These are phyloP conservation scores for Sapayoa aenigma DNA, from an alignment of 2,113 vertebrate species.

Conservation along the genomic window DNA sequence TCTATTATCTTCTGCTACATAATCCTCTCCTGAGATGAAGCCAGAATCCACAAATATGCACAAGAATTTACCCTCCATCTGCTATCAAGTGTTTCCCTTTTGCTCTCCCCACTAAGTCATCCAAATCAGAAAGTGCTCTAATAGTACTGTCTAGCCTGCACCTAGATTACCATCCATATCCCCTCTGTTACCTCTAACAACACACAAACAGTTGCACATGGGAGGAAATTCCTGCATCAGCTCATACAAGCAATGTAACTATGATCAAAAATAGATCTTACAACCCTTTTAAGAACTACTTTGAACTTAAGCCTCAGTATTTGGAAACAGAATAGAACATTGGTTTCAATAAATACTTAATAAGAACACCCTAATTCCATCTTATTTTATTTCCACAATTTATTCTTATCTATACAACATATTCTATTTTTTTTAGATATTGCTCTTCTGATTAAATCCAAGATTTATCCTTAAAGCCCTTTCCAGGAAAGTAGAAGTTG, in stretches of 20 bases:
- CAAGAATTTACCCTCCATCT: neutral
- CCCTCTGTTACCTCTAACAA: neutral
- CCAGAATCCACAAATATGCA: neutral
- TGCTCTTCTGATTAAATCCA: neutral
- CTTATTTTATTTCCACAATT: neutral
- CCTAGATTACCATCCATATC: neutral
- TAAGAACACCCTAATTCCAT: neutral
- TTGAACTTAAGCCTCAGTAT: neutral
- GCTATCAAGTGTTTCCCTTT: neutral
- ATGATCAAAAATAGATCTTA: neutral
- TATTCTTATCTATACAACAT: neutral
- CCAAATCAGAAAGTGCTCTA: neutral
- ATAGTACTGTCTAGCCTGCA: neutral
- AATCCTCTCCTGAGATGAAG: neutral
- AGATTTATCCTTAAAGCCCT: neutral
- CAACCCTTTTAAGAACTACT: neutral
- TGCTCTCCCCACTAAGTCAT: neutral
- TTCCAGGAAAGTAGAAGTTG: neutral
- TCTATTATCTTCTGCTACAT: neutral
- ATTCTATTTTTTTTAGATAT: neutral
- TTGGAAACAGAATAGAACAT: neutral
- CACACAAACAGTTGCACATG: neutral
- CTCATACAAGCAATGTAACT: neutral
- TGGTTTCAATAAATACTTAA: neutral
- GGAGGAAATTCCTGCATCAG: neutral